Base-by-base conservation (phyloP, 1,140 invertebrate species). In the Trinorchestia longiramus region DNA sequence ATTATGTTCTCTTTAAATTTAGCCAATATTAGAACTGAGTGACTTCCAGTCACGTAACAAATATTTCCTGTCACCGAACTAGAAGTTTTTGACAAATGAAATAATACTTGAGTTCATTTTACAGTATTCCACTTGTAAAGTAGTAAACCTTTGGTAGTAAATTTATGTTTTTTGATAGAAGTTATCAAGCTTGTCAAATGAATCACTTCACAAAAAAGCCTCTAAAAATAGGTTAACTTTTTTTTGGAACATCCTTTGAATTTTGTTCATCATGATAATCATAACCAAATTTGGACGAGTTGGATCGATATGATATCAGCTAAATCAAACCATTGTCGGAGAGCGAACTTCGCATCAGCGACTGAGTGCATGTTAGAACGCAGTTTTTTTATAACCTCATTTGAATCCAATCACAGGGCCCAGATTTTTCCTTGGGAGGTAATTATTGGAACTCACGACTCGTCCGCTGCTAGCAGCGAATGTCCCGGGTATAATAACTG, bases 391-490 rank as follows among this genome's bases (percentile, higher is more conserved):
- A 19, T 94, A 94, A 94, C 43, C 92, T 94, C 92, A 94, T 94
- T 94, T 94, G 92, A 94, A 94, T 94, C 43, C 92, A 94, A 94
- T 94, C 92, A 94, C 41, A 47, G 92, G 36, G 44, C 92, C 43
- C 36, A 94, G 43, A 94, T 94, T 94, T 94, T 94, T 94, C 92
- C 43, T 40, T 45, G 43, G 43, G 36, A 45, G 44, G 92, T 94
- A 44, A 94, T 94, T 94, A 94, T 47, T 94, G 92, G 40, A n/a
- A 8, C 43, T 94, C 92, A 94, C 92, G 92, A 94, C 92, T 94
- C 43, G 92, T 94, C 92, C 42, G 88, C 43, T 90, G 88, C n/a
- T 11, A 41, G 43, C 88, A 42, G n/a, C 41, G 43, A 90, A 90
- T 90, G 88, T 90, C 88, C 88, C 88, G 36, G 28, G 88, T 42